Evolutionary conservation across 1,140 invertebrate genomes (phyloP), one percentile per base, ranked within the genome.

Genomic region (Saxidomus purpurata): DNA sequence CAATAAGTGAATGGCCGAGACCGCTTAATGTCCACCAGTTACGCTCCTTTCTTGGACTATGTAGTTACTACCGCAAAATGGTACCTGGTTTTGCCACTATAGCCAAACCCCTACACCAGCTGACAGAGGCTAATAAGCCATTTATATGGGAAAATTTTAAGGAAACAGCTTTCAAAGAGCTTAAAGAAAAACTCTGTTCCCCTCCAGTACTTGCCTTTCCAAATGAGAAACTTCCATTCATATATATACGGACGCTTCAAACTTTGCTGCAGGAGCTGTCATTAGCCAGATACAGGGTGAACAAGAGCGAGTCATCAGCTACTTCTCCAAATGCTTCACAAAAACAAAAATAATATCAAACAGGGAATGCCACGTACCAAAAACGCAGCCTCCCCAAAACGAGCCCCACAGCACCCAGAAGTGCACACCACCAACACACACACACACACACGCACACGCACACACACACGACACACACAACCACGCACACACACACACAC

Each of bases 1-100:
- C 76, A 31, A 43, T 91, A 11, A 59, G n/a, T 67, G 25, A 89
- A n/a, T 91, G 83, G 52, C 89, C 93, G 8, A 34, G 22, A 52
- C 90, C 90, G 8, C 93, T 81, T 74, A 94, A 85, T 88, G 77
- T 92, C 9, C 93, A 94, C 40, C 93, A 96, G 67, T 52, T 96
- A 0, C 82, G 95, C 59, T 34, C 93, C 25, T 96, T 97, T 89
- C 47, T 96, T 2, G 96, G 96, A 0, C 79, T 96, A 22, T 85
- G 94, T 63, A 93, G 94, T 84, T 96, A 95, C 82, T 94, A 94
- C 86, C 55, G 92, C 0, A 90, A 92, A 90, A 96, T 96, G 90
- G 93, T 96, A 25, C 93, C 83, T 82, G 92, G 92, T 69, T 95
- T 91, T 87, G 86, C 94, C n/a, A 86, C 93, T 89, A 71, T 71